Base-by-base conservation (phyloP, 23 tunicate species). In the Corella eumyota region DNA sequence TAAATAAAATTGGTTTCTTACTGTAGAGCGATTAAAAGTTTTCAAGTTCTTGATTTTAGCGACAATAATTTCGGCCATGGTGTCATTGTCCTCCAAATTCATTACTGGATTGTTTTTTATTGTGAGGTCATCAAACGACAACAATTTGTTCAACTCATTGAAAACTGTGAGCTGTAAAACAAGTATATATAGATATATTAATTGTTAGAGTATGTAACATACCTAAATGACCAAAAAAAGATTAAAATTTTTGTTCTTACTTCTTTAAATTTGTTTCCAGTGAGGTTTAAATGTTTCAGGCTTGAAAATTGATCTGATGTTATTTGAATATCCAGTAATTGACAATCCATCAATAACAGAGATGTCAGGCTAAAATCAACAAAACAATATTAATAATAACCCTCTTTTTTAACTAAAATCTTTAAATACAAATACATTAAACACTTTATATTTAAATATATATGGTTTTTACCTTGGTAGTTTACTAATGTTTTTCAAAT, bases 71-170 rank as follows among this genome's bases (percentile, higher is more conserved):
- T 72, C 95, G 4, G 51, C 49, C 62, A 79, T 52, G 17, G 78
- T 66, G 28, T 63, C 68, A 22, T 65, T 28, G 7, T 44, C 59
- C 28, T 86, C 80, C 32, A 50, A 32, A 0, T 58, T 32, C 19
- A 48, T 17, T 37, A 71, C 74, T 1, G 80, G 75, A 54, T 72
- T 71, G 50, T 57, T 71, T n/a, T 62, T 60, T 31, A 78, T 71
- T 11, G 19, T 60, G 9, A 86, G n/a, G 36, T 50, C 54, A 2
- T 25, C 26, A 30, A 86, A 38, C 5, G 35, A 22, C n/a, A 74
- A 44, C 15, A 86, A 51, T 21, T 78, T 78, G 75, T 78, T 78
- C 25, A 86, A 37, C 45, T 71, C 73, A 50, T 86, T 78, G 45
- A 86, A 72, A 61, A 83, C 75, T 20, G 57, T 31, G 30, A 56